phyloP scores from a whole-genome alignment of 2,113 vertebrate genomes.

The Axis porcinus region DNA sequence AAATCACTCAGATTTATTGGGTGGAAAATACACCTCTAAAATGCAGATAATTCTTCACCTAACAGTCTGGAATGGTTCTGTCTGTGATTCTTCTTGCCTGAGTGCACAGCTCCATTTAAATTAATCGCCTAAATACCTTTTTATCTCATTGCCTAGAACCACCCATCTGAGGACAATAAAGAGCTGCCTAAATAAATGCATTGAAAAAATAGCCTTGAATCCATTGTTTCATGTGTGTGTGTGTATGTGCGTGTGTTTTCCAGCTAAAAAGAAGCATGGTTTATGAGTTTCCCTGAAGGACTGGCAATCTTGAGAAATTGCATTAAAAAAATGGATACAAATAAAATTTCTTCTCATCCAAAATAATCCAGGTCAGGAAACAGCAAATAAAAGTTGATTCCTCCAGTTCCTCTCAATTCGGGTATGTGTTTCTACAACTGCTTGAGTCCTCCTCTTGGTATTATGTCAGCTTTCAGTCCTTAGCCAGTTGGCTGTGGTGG shows the following conservation, averaged over 20 bases:
- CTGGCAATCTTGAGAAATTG: slow-evolving; percentile 8
- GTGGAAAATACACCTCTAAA: slow-evolving; percentile 59
- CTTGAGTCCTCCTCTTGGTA: background rate
- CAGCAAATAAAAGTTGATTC: background rate
- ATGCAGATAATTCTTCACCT: slow-evolving; percentile 57
- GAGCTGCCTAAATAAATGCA: slow-evolving; percentile 44
- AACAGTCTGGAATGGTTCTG: slow-evolving; percentile 56
- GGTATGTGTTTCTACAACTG: background rate
- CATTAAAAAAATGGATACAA: slow-evolving; percentile 9
- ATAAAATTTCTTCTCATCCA: slow-evolving; percentile 33
- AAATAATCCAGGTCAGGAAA: slow-evolving; percentile 39
- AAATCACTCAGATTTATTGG: slow-evolving; percentile 51
- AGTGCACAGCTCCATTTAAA: slow-evolving; percentile 62
- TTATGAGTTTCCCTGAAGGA: slow-evolving; percentile 64
- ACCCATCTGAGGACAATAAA: slow-evolving; percentile 61
- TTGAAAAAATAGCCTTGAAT: slow-evolving; percentile 46
- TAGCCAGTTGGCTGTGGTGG: background rate
- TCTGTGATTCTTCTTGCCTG: slow-evolving; percentile 42
- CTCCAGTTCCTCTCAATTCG: background rate
- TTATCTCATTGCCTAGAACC: slow-evolving; percentile 60
- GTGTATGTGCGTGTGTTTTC: background rate
- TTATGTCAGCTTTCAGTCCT: background rate
- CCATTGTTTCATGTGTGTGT: background rate
- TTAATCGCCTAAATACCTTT: slow-evolving; percentile 70
- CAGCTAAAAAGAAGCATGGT: slow-evolving; percentile 39